Evolutionary conservation across 1,140 invertebrate genomes (phyloP), one percentile per base, ranked within the genome.

Genomic region (Grapholita molesta): DNA sequence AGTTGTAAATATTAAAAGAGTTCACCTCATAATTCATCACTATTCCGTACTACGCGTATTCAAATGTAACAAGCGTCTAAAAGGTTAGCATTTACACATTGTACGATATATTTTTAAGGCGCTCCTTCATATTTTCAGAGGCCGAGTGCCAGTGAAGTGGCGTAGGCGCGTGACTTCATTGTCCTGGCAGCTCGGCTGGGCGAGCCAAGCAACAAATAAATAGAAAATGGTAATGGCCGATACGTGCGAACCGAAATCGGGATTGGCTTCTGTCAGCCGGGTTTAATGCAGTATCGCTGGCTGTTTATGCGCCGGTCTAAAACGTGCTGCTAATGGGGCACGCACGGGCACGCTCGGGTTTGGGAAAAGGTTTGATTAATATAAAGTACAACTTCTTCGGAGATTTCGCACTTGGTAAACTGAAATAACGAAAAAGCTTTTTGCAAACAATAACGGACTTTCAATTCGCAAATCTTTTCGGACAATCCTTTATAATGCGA

Each of bases 151-250:
- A 64, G 57, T 52, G 70, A 77, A 75, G 73, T 69, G 73, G 66
- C 65, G 24, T 48, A n/a, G 65, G 76, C 69, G 69, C 73, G 76
- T 75, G 76, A 76, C 76, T 76, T 69, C 74, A 78, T 78, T 78
- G 71, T 74, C 55, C 55, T 15, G 55, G n/a, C 42, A 48, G 15
- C 42, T 12, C 12, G 42, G 42, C 42, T 21, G 18, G 53, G 24
- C 64, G 70, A 21, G 21, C 70, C 70, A 32, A 55, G 66, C 70
- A 68, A 67, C 68, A 74, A 74, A 74, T 76, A 76, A 76, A 76
- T 76, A 76, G 65, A 69, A 42, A 76, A 73, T 67, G 69, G 70
- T 69, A 76, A 76, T 70, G 69, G 71, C 32, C 35, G 32, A 70
- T 76, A 76, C 74, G 74, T 76, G 74, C 70, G 67, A 70, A 61